A percentile compares a stretch with the other conserved stretches of the same genome.
Evolutionary conservation across 2,113 vertebrate genomes (phyloP).

Genomic region (Pithys albifrons): DNA sequence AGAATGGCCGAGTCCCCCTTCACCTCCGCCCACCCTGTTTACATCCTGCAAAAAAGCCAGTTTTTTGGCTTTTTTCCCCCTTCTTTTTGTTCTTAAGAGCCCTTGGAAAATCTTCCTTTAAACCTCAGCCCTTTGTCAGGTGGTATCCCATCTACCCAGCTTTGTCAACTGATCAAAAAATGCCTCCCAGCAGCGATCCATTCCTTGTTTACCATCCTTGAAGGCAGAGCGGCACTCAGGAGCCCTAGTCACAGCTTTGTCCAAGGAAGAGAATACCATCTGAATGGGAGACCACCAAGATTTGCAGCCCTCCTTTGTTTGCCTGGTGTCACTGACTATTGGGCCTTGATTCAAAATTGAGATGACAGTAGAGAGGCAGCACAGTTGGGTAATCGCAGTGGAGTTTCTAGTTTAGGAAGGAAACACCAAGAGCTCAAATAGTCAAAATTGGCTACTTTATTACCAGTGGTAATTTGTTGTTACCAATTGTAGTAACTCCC

Average conservation of each 20-base stretch:
- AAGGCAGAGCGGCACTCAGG: slow-evolving; percentile 46
- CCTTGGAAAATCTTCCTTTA: slow-evolving; percentile 41
- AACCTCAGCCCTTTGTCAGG: slow-evolving; percentile 59
- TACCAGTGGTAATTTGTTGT: not conserved
- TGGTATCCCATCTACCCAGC: slow-evolving; percentile 47
- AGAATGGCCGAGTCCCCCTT: not conserved
- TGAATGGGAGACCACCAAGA: slow-evolving; percentile 69
- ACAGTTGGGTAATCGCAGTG: not conserved
- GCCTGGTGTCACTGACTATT: slow-evolving; percentile 39
- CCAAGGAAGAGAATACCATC: slow-evolving; percentile 45
- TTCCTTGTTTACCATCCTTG: slow-evolving; percentile 45
- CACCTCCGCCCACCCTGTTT: slow-evolving; percentile 39
- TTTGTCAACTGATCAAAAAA: slow-evolving; percentile 53
- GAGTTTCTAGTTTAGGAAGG: not conserved
- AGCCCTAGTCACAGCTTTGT: slow-evolving; percentile 51
- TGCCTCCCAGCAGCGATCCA: slow-evolving; percentile 18
- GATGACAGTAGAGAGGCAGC: slow-evolving; percentile 15
- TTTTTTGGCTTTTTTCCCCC: not conserved
- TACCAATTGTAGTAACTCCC: not conserved
- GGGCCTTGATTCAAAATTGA: slow-evolving; percentile 25
- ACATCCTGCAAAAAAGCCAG: not conserved
- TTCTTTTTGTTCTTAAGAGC: not conserved
- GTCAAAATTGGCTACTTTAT: not conserved
- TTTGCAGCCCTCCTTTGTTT: slow-evolving; percentile 55
- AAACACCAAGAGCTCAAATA: not conserved